Evolutionary conservation across 1,140 invertebrate species (phyloP).

Genomic region (Drosophila bocqueti): DNA sequence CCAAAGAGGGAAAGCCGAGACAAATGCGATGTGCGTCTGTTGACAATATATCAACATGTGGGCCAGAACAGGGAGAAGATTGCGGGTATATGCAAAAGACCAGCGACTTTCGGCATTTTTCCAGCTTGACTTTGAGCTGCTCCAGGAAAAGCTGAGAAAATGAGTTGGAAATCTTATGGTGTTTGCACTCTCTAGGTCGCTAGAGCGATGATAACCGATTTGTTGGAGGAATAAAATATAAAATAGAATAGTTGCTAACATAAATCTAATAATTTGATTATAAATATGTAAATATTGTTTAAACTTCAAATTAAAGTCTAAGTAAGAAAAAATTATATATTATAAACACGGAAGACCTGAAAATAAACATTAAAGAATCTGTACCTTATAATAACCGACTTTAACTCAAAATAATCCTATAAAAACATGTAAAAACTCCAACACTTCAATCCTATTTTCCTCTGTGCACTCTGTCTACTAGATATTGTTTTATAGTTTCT

Average conservation of each 20-base stretch:
- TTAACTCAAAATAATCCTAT: neutral
- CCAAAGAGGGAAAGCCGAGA: conserved; percentile 62
- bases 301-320: no score
- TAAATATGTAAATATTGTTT: no score
- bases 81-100: conserved; percentile 57
- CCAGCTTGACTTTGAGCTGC: conserved; percentile 64
- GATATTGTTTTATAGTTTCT: conserved; percentile 20
- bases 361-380: neutral
- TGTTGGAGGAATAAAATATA: neutral
- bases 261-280: neutral
- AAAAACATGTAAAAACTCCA: no score
- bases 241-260: neutral
- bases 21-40: conserved; percentile 82
- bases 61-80: conserved; percentile 18
- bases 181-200: conserved; percentile 11
- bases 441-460: neutral
- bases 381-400: neutral
- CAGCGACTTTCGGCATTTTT: conserved; percentile 62
- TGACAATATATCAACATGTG: conserved; percentile 84
- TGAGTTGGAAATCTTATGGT: conserved; percentile 6
- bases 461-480: conserved; percentile 1
- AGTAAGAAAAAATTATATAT: no score
- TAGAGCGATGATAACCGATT: conserved; percentile 64
- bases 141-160: conserved; percentile 4
- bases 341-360: no score